Evolutionary conservation across 2,797 vertebrate genomes (phyloP).

Genomic region (Poliocrania exsul): DNA sequence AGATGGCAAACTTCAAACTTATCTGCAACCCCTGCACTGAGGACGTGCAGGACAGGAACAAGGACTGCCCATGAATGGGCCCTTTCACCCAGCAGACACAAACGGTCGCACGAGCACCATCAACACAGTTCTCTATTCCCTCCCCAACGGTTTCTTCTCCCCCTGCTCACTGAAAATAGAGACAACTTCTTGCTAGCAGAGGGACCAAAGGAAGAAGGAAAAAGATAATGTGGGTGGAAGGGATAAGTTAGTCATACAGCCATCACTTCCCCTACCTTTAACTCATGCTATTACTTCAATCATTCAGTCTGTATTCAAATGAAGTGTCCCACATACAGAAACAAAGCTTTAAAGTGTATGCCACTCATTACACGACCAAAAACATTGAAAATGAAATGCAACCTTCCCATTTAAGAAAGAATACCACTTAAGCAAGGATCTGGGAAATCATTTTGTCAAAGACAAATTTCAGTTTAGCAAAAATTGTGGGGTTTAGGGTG

Average conservation of each 20-base stretch:
- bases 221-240: neutral
- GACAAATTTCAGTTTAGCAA: neutral
- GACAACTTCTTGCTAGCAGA: neutral
- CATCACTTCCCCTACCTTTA: neutral
- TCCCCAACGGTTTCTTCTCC: neutral
- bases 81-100: neutral
- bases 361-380: neutral
- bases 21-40: neutral
- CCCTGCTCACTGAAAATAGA: neutral
- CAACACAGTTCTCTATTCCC: neutral
- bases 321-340: neutral
- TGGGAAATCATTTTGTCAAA: neutral
- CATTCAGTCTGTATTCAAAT: neutral
- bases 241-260: neutral
- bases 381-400: neutral
- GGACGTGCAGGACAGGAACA: neutral
- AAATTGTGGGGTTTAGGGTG: neutral
- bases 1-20: slow-evolving; percentile 19
- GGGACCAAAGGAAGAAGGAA: neutral
- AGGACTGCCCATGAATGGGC: neutral
- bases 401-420: neutral
- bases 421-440: neutral
- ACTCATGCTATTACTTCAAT: neutral
- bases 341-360: neutral
- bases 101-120: neutral